Percentiles rank a stretch among this genome's conserved stretches.
phyloP scores from a whole-genome alignment of 1,140 invertebrate species.

The Aphelenchoides fujianensis region DNA sequence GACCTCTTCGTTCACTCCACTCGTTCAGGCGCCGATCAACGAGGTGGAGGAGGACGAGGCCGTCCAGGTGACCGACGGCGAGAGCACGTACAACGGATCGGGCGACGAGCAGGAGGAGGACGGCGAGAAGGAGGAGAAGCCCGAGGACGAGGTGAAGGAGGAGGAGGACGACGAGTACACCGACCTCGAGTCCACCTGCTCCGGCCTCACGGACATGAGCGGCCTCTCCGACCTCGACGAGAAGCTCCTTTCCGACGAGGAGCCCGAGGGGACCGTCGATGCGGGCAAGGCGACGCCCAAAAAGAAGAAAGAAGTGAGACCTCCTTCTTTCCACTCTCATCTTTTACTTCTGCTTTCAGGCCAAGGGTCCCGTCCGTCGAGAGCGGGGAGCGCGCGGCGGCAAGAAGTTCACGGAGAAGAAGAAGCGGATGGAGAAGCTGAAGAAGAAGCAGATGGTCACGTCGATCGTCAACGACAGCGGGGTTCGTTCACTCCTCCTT shows the following conservation, averaged over 20 bases:
- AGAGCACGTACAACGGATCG: conserved; percentile 24
- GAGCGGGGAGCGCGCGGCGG: conserved; percentile 18
- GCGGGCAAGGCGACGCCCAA: conserved; percentile 26
- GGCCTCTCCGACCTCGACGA: conserved; percentile 47
- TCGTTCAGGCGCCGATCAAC: conserved; percentile 52
- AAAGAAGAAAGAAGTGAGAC: conserved; percentile 27
- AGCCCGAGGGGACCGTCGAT: conserved; percentile 42
- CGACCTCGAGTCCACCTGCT: conserved; percentile 47
- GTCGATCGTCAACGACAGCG: conserved; percentile 20
- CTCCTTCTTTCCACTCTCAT: neutral
- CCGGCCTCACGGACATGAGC: conserved; percentile 50
- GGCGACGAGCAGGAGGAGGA: conserved; percentile 40
- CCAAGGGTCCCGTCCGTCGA: neutral
- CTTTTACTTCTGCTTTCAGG: neutral
- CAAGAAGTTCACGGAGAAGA: conserved; percentile 48
- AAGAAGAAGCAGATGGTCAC: conserved; percentile 43
- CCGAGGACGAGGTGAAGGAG: conserved; percentile 42
- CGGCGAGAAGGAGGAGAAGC: conserved; percentile 33
- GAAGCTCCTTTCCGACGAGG: conserved; percentile 31
- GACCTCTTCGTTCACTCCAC: neutral
- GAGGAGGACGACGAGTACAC: conserved; percentile 39
- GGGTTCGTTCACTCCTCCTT: conserved; percentile 7
- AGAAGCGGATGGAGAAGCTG: conserved; percentile 37
- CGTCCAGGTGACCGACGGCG: conserved; percentile 32
- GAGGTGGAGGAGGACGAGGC: conserved; percentile 45